Evolutionary conservation across 2,888 invertebrate genomes (phyloP).

Genomic region (Drosophila monieri): DNA sequence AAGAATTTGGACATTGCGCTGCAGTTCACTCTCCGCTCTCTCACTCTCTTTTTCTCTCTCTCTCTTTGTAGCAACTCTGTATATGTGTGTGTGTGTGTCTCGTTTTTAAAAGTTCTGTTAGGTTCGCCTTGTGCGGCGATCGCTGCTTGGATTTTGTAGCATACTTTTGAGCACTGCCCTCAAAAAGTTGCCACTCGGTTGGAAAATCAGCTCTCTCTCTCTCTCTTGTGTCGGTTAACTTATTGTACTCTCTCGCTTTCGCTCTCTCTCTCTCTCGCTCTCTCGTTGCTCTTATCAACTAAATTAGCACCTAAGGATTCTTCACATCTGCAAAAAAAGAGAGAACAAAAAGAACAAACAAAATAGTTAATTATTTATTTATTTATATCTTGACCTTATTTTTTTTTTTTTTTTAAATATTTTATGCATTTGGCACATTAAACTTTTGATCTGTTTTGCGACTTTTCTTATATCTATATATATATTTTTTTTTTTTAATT

Average conservation of each 20-base stretch:
- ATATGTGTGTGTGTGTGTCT: background rate
- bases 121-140: conserved; percentile 42
- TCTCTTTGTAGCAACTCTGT: conserved; percentile 5
- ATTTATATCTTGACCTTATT: conserved; percentile 40
- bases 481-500: conserved; percentile 5
- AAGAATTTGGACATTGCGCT: conserved; percentile 82
- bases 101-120: conserved; percentile 45
- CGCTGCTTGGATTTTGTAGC: conserved; percentile 46
- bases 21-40: conserved; percentile 44
- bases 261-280: conserved; percentile 8
- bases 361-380: conserved; percentile 13
- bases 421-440: conserved; percentile 70
- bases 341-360: conserved; percentile 40
- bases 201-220: conserved; percentile 29
- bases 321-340: conserved; percentile 81
- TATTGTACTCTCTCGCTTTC: conserved; percentile 60
- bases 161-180: conserved; percentile 62
- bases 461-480: background rate
- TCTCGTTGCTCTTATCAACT: conserved; percentile 80
- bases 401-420: conserved; percentile 45
- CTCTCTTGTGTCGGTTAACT: conserved; percentile 18
- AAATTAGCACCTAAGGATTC: conserved; percentile 84
- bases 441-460: conserved; percentile 54
- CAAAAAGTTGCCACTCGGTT: conserved; percentile 60
- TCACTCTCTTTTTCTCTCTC: conserved; percentile 8